phyloP scores from a whole-genome alignment of 2,797 vertebrate genomes.

The Scleropages formosus region DNA sequence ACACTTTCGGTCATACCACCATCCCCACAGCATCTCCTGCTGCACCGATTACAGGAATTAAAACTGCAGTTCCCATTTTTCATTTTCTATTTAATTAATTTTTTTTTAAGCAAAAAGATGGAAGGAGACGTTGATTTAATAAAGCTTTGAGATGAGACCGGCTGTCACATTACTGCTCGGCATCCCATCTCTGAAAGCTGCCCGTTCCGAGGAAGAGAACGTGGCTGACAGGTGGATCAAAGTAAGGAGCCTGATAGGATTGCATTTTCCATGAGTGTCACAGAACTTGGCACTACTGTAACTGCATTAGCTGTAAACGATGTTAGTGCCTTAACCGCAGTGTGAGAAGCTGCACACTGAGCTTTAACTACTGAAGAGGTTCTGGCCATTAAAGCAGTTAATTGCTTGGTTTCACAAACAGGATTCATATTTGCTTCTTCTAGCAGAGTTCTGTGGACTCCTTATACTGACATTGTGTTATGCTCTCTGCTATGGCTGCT shows the following conservation, averaged over 20 bases:
- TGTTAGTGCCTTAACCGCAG: constrained; percentile 56
- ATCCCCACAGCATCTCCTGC: background rate
- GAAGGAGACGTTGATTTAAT: constrained; percentile 75
- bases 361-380: constrained; percentile 28
- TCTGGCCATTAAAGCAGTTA: background rate
- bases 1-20: background rate
- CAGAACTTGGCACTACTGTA: constrained; percentile 46
- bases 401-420: background rate
- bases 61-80: background rate
- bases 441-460: too few relatives aligned
- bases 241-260: constrained; percentile 58
- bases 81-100: constrained; percentile 65
- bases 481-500: too few relatives aligned
- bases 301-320: constrained; percentile 59
- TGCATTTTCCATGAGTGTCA: constrained; percentile 55
- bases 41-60: background rate
- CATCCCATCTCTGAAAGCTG: constrained; percentile 41
- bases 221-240: constrained; percentile 62
- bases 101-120: constrained; percentile 75
- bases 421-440: too few relatives aligned
- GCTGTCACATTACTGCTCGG: constrained; percentile 55
- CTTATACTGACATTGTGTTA: too few relatives aligned
- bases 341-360: constrained; percentile 37
- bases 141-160: constrained; percentile 64
- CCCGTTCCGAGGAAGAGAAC: constrained; percentile 47